Evolutionary conservation across 2,888 invertebrate species (phyloP).

Genomic region (Caenorhabditis plicata): DNA sequence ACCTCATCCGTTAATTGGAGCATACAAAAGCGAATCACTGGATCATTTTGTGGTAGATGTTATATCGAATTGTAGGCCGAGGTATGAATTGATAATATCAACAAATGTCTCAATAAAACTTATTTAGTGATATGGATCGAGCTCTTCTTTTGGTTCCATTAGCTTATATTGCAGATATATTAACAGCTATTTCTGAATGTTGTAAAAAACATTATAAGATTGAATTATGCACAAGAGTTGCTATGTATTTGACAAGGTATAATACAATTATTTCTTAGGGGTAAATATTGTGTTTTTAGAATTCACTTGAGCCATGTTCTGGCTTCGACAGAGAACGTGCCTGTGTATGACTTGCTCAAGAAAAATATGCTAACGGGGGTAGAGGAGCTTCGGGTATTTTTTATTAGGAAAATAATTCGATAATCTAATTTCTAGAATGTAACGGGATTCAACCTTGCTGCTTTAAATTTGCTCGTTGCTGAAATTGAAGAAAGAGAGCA

Average conservation of each 20-base stretch:
- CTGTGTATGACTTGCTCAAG: conserved; percentile 74
- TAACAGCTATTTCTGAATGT: conserved; percentile 76
- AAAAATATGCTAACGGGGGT: conserved; percentile 72
- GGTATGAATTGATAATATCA: conserved; percentile 6
- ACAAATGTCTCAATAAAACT: neutral
- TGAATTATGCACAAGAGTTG: conserved; percentile 78
- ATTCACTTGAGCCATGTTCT: conserved; percentile 74
- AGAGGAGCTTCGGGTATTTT: conserved; percentile 66
- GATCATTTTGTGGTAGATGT: conserved; percentile 82
- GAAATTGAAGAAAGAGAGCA: conserved; percentile 78
- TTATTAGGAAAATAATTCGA: no score
- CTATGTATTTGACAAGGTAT: conserved; percentile 73
- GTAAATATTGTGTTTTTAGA: conserved; percentile 41
- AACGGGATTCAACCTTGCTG: conserved; percentile 83
- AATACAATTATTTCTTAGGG: neutral
- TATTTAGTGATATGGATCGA: conserved; percentile 83
- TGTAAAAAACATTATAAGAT: conserved; percentile 75
- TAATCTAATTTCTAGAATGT: conserved; percentile 72
- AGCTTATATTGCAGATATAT: conserved; percentile 77
- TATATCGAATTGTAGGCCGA: conserved; percentile 67
- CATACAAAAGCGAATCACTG: conserved; percentile 76
- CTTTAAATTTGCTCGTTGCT: conserved; percentile 77
- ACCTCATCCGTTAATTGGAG: conserved; percentile 81
- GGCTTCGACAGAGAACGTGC: conserved; percentile 75
- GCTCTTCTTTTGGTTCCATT: conserved; percentile 83